Conservation (phyloP, 1,140 invertebrate genomes). For the Pseudoatta argentina region DNA sequence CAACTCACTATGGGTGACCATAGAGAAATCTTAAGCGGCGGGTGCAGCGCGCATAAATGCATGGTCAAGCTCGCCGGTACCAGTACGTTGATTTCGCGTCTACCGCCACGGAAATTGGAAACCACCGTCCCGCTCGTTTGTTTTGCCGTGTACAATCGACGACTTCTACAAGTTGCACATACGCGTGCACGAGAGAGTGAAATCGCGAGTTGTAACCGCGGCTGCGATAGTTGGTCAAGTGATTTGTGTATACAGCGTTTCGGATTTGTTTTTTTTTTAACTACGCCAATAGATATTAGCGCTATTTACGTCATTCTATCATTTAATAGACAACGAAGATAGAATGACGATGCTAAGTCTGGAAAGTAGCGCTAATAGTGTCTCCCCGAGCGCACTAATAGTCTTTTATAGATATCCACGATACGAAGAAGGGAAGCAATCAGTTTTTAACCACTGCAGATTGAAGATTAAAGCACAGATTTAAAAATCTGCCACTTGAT, state of each 20-base stretch:
- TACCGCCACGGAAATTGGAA: constrained; percentile 77
- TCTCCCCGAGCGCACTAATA: no score
- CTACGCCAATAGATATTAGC: not conserved
- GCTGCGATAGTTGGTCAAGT: not conserved
- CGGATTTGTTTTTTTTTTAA: not conserved
- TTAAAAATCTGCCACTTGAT: not conserved
- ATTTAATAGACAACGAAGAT: no score
- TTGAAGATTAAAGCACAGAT: not conserved
- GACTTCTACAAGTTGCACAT: constrained; percentile 11
- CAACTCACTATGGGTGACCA: constrained; percentile 24
- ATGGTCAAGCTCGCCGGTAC: constrained; percentile 35
- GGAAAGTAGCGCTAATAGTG: no score
- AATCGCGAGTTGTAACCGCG: constrained; percentile 48
- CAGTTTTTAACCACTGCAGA: not conserved
- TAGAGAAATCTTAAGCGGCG: constrained; percentile 33
- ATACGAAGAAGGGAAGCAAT: not conserved
- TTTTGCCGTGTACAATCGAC: constrained; percentile 61
- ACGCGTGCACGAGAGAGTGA: not conserved
- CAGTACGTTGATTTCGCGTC: constrained; percentile 75
- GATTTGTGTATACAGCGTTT: not conserved
- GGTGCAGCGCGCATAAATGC: constrained; percentile 44
- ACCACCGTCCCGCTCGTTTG: constrained; percentile 68
- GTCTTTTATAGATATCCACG: not conserved
- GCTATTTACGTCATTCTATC: no score
- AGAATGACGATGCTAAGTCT: no score